phyloP scores from a whole-genome alignment of 2,113 vertebrate species.

The Otus sunia region DNA sequence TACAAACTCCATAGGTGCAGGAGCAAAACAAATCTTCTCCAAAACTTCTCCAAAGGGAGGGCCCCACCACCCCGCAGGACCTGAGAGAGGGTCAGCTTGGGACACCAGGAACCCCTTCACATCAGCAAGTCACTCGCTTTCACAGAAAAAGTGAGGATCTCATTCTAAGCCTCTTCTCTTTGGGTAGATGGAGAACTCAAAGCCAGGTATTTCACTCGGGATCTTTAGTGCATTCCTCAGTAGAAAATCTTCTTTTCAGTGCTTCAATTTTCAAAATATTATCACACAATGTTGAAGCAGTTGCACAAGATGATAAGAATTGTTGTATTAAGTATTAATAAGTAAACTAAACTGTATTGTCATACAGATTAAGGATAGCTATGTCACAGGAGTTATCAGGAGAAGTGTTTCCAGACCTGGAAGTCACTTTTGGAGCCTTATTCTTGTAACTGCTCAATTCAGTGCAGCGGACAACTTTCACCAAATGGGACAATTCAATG shows the following conservation, averaged over 20 bases:
- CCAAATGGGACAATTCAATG: accelerated
- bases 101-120: slow-evolving; percentile 60
- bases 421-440: neutral
- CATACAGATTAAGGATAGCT: neutral
- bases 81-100: slow-evolving; percentile 35
- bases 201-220: slow-evolving; percentile 40
- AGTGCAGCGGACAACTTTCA: neutral
- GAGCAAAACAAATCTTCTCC: slow-evolving; percentile 66
- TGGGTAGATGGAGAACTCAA: slow-evolving; percentile 72
- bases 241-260: neutral
- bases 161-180: slow-evolving; percentile 64
- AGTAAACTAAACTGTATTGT: neutral
- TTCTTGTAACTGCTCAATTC: neutral
- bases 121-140: slow-evolving; percentile 54
- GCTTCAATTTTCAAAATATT: neutral
- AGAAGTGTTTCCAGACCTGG: neutral
- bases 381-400: neutral
- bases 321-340: neutral
- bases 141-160: slow-evolving; percentile 68
- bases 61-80: slow-evolving; percentile 49
- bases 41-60: slow-evolving; percentile 57
- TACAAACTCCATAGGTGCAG: slow-evolving; percentile 51
- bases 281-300: neutral
- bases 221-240: neutral
- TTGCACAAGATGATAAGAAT: neutral